A percentile compares a stretch with the other conserved stretches of the same genome.
These are phyloP conservation scores for Philhelius pedissequus DNA, from an alignment of 2,888 invertebrate species.

Conservation along the genomic window DNA sequence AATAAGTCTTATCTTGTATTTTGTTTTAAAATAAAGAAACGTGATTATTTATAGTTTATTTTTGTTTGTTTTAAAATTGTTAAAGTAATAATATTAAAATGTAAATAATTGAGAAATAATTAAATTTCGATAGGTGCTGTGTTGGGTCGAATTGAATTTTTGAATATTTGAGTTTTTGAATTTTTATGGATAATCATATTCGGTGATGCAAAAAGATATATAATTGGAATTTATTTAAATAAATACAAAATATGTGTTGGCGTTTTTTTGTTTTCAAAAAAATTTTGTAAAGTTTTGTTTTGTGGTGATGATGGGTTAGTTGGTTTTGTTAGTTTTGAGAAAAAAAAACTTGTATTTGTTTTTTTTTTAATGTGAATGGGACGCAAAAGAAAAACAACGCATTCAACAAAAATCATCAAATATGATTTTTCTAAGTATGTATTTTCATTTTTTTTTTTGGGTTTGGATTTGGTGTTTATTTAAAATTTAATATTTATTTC, in stretches of 20 bases:
- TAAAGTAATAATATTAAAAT: background rate
- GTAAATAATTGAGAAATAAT: background rate
- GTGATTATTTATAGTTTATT: slow-evolving; percentile 30
- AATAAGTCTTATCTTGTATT: slow-evolving; percentile 36
- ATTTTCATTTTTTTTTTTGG: slow-evolving; percentile 70
- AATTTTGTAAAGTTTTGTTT: slow-evolving; percentile 65
- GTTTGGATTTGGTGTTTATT: slow-evolving; percentile 70
- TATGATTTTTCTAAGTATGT: slow-evolving; percentile 43
- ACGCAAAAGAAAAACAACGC: slow-evolving; percentile 67
- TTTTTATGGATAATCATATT: background rate
- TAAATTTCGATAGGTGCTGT: slow-evolving; percentile 36
- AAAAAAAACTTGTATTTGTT: slow-evolving; percentile 45
- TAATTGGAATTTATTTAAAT: background rate
- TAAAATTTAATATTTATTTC: slow-evolving; percentile 57
- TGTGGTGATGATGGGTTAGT: slow-evolving; percentile 57
- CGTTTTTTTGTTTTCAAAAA: background rate
- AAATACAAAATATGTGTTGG: slow-evolving; percentile 47
- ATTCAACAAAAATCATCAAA: slow-evolving; percentile 57
- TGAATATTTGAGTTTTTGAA: too few species aligned
- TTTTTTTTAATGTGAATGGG: slow-evolving; percentile 72
- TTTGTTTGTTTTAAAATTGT: slow-evolving; percentile 8
- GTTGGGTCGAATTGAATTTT: slow-evolving; percentile 43
- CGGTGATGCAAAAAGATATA: slow-evolving; percentile 32
- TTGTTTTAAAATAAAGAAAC: background rate
- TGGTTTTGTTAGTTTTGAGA: slow-evolving; percentile 55